phyloP scores from a whole-genome alignment of 2,888 invertebrate species.

The Dugesia japonica region DNA sequence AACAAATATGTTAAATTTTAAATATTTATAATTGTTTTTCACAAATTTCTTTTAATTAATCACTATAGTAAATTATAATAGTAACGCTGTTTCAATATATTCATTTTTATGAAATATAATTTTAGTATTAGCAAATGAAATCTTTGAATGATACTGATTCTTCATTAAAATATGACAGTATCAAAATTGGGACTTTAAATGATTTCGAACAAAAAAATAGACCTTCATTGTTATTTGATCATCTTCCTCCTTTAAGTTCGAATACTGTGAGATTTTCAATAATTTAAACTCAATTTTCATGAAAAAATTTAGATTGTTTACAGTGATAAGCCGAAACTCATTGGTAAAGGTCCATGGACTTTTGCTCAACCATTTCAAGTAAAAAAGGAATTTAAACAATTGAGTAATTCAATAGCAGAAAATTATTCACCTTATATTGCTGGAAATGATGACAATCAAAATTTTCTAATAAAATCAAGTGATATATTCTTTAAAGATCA shows the following conservation, averaged over 20 bases:
- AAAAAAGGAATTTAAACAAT: background rate
- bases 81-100: background rate
- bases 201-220: conserved; percentile 42
- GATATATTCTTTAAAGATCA: background rate
- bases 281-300: no score
- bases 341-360: conserved; percentile 43
- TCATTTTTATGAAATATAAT: background rate
- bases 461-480: background rate
- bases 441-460: background rate
- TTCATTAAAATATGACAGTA: background rate
- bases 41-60: background rate
- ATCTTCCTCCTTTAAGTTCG: conserved; percentile 44
- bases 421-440: background rate
- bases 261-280: conserved; percentile 34
- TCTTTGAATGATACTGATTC: background rate
- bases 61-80: background rate
- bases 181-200: conserved; percentile 38
- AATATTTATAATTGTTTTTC: no score
- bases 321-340: conserved; percentile 42
- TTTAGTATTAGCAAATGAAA: background rate
- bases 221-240: conserved; percentile 39
- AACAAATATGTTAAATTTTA: no score
- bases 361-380: conserved; percentile 37
- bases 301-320: conserved; percentile 40
- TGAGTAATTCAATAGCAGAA: background rate